Percentiles rank a stretch among this genome's conserved stretches.
These are phyloP conservation scores for Girardinus metallicus DNA, from an alignment of 2,797 vertebrate species.

Conservation along the genomic window DNA sequence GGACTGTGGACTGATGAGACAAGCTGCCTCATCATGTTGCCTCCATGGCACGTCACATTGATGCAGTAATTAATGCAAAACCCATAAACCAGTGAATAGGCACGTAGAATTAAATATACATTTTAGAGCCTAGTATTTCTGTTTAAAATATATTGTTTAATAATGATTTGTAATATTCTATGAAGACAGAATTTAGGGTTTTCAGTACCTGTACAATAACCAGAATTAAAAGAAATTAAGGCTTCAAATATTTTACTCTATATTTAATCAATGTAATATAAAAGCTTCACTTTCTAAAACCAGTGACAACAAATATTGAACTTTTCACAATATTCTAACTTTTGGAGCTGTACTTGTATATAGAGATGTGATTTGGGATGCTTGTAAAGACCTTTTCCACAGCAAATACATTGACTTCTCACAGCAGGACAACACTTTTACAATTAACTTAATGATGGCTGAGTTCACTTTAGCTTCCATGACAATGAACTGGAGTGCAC, in stretches of 20 bases:
- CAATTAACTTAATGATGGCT: slow-evolving; percentile 1
- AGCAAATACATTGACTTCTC: background rate
- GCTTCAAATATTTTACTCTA: background rate
- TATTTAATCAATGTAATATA: background rate
- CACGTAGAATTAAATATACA: background rate
- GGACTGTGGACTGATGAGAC: background rate
- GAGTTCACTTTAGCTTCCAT: background rate
- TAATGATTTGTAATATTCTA: background rate
- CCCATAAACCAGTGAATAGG: background rate
- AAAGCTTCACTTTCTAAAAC: background rate
- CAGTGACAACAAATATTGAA: background rate
- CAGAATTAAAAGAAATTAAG: background rate
- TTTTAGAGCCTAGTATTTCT: background rate
- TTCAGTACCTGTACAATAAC: background rate
- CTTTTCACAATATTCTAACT: background rate
- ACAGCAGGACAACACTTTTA: background rate
- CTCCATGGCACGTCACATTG: background rate
- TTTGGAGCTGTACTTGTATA: background rate
- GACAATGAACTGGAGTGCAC: background rate
- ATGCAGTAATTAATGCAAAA: background rate
- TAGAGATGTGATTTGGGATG: background rate
- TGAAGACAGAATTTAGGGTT: background rate
- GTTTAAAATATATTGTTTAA: background rate
- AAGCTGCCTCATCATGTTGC: background rate
- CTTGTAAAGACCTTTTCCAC: background rate